Base-by-base conservation (phyloP, 2,113 vertebrate genomes). In the Brachypteracias leptosomus region DNA sequence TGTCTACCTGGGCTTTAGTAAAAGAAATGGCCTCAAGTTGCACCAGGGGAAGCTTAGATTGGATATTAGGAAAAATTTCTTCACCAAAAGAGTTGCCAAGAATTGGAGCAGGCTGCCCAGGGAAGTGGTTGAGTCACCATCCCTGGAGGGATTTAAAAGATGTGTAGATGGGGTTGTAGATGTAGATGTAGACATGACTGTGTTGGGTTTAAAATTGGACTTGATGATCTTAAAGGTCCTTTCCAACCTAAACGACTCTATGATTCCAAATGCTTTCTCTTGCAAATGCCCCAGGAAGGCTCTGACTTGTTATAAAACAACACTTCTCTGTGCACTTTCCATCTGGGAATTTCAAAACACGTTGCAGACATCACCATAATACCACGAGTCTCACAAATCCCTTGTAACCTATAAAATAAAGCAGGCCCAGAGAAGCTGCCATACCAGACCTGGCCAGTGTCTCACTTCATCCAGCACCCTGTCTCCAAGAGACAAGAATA, bases 401-500 rank as follows among this genome's bases (percentile, higher is more conserved):
- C 62, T 77, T 55, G 72, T 58, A 92, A 92, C 79, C 47, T 42
- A 40, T 82, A 89, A 91, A 92, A 71, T 66, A 92, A 91, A 66
- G 36, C 40, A 81, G 75, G 47, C 55, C 65, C 21, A 58, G 5
- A 61, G 38, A 88, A 93, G 73, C 18, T 79, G 44, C 71, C 47
- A 33, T 52, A 58, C 33, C 24, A 76, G 61, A 67, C 78, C 76
- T 90, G 65, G 66, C 70, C 36, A 76, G 49, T 44, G 62, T 52
- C 68, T 85, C 70, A 65, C 73, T 78, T 91, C 95, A 95, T 83
- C 57, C 66, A 94, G 88, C 46, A 86, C 44, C 36, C 58, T 40
- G 65, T 38, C 36, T 94, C 72, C 29, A 65, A 78, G 5, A n/a
- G 80, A 63, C 59, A 87, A 78, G 86, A 89, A 87, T 26, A 89